Evolutionary conservation across 2,888 invertebrate genomes (phyloP).

Genomic region (Acanthoscelides obtectus): DNA sequence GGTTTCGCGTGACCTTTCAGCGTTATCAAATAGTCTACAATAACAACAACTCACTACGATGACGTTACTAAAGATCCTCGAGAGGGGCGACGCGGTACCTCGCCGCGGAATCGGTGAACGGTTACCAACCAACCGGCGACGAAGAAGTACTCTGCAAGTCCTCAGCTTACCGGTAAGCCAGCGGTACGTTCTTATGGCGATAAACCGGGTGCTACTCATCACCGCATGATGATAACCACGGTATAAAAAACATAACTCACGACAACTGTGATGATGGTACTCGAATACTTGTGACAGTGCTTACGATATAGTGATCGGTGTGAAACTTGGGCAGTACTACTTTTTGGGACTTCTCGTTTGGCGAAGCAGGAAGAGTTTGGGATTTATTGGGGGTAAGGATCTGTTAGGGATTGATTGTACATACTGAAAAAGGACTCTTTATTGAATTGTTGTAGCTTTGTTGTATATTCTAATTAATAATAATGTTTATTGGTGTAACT

Average conservation of each 20-base stretch:
- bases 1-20: too few species aligned
- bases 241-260: neutral
- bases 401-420: too few species aligned
- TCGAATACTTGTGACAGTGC: neutral
- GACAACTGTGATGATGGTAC: neutral
- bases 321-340: neutral
- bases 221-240: neutral
- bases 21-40: too few species aligned
- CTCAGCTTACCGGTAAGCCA: neutral
- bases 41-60: neutral
- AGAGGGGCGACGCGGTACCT: conserved; percentile 19
- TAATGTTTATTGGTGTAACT: too few species aligned
- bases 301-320: neutral
- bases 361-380: too few species aligned
- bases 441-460: too few species aligned
- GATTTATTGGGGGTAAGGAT: too few species aligned
- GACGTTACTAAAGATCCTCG: conserved; percentile 1
- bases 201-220: neutral
- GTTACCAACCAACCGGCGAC: conserved; percentile 11
- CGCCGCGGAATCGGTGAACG: conserved; percentile 23
- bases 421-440: too few species aligned
- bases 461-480: too few species aligned
- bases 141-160: neutral
- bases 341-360: too few species aligned
- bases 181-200: neutral